Evolutionary conservation across 1,140 invertebrate genomes (phyloP), one percentile per base, ranked within the genome.

Genomic region (Goniozus legneri): DNA sequence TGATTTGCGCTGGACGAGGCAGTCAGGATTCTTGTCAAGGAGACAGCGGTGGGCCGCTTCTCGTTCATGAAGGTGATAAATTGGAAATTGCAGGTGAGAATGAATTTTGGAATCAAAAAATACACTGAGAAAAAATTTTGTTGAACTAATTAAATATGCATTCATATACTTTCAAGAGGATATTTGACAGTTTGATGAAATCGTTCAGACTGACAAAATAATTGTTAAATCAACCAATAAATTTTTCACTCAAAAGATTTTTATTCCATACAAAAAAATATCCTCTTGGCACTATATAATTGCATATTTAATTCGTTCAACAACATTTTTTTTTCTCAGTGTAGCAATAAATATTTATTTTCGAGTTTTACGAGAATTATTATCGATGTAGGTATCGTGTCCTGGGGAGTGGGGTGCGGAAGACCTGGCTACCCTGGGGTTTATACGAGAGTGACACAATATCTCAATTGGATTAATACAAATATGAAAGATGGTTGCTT

Each of bases 1-100:
- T 91, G 89, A 62, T 88, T 42, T 89, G 86, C 70, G 86, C 88
- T 14, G 88, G 88, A 19, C 80, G 82, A 56, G 86, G 87, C 18
- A 82, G 80, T 7, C 84, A 86, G 56, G 90, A 93, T 71, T 91
- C 89, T 0, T 93, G 90, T 61, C 89, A 83, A 60, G 89, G 89
- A 2, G 88, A 91, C 61, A 89, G 87, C 53, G 89, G 89, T n/a
- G 89, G 89, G 0, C 89, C 89, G 1, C 71, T 91, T 21, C 69
- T 90, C 0, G 66, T 90, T 7, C 83, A 85, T 50, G 81, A 83
- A 53, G 83, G 81, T 12, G 84, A 86, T 42, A 86, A 81, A 70
- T 83, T 80, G 51, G 86, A 88, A 71, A 84, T 89, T 22, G 84
- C 87, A 40, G 87, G 88, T 86, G 60, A 77, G 32, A 35, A 6